Evolutionary conservation across 2,113 vertebrate species (phyloP), one percentile per base, ranked within the genome.

Genomic region (Martes martes): DNA sequence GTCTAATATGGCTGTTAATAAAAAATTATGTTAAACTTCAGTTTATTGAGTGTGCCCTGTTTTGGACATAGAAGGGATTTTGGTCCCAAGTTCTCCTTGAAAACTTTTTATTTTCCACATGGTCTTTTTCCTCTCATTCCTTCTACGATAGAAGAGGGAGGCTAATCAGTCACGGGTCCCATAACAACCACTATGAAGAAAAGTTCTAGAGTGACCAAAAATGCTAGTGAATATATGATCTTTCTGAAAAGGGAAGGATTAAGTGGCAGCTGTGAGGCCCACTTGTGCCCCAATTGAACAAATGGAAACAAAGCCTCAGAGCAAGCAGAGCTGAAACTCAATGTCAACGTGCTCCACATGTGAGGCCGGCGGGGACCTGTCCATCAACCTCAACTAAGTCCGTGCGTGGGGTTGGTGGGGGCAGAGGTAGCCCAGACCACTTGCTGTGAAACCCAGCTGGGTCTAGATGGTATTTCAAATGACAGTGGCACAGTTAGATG

Each of bases 61-160:
- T 81, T 74, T 86, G 24, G 52, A 47, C 1, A 0, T 23, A 81
- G 61, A 39, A 79, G n/a, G 24, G 33, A 55, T 42, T 89, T 87
- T 96, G 93, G 94, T 84, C 69, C 61, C 91, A 83, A 57, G 47
- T 36, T 73, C 67, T 74, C 55, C n/a, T 26, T 65, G 31, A 67
- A 45, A 96, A n/a, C n/a, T 47, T 45, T 67, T 81, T 50, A 83
- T 55, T 84, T 24, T 63, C 73, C n/a, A 39, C 71, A 47, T 67
- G 23, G 95, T 57, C 73, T 59, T 86, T 95, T 92, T 33, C 52
- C 24, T 47, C n/a, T 26, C 52, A 52, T 71, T 85, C 61, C 52
- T 85, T 91, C 59, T 36, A 84, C 0, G 82, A 45, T 0, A 59
- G 57, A 50, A 83, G 14, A 76, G 19, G 26, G 18, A 87, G 11